phyloP scores from a whole-genome alignment of 2,888 invertebrate genomes.

The Parnassius mnemosyne region DNA sequence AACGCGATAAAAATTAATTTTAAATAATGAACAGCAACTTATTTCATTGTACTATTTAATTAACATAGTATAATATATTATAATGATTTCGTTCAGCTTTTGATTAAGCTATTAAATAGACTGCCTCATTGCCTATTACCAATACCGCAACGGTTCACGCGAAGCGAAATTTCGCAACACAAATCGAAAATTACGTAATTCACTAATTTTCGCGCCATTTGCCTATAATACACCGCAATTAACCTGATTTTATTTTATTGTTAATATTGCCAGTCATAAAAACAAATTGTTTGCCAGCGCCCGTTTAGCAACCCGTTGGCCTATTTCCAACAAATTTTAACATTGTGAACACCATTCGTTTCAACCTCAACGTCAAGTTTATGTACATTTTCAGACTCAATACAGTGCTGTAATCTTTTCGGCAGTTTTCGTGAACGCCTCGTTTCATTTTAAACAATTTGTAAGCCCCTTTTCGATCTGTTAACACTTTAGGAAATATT shows the following conservation, averaged over 20 bases:
- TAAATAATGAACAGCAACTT: no score
- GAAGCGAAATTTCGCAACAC: background rate
- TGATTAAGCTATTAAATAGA: no score
- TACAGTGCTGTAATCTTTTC: background rate
- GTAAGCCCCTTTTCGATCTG: background rate
- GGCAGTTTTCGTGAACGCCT: background rate
- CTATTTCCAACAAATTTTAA: slow-evolving; percentile 22
- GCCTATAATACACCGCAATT: slow-evolving; percentile 14
- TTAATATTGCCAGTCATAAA: slow-evolving; percentile 24
- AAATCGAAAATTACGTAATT: slow-evolving; percentile 2
- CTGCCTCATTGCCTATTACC: no score
- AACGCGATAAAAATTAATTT: no score
- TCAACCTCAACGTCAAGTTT: slow-evolving; percentile 10
- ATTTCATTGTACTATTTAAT: no score
- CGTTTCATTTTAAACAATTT: background rate
- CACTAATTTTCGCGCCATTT: slow-evolving; percentile 12
- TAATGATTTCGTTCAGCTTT: no score
- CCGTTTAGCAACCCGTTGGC: slow-evolving; percentile 4
- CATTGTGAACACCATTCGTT: slow-evolving; percentile 6
- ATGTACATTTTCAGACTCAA: slow-evolving; percentile 9
- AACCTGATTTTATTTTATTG: slow-evolving; percentile 22
- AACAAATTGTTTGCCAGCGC: slow-evolving; percentile 17
- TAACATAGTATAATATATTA: no score
- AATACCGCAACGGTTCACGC: no score
- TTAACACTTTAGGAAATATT: no score